Conservation (phyloP, 2,797 vertebrate genomes). For the Argentina silus region DNA sequence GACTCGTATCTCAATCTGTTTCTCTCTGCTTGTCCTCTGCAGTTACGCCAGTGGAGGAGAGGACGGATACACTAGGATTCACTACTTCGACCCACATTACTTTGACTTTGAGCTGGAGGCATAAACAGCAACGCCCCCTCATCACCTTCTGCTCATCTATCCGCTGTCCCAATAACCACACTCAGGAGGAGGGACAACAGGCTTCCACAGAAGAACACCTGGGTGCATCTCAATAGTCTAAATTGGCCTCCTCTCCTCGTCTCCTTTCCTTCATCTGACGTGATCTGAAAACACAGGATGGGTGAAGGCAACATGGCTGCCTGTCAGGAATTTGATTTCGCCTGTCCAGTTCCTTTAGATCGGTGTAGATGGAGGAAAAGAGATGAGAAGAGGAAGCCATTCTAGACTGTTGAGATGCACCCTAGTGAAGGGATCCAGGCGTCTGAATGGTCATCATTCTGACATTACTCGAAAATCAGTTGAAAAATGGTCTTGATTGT, state of each 20-base stretch:
- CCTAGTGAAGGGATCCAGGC: no score
- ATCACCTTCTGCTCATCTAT: conserved; percentile 24
- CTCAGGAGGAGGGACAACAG: background rate
- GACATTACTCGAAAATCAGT: conserved; percentile 10
- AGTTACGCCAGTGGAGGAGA: conserved; percentile 98
- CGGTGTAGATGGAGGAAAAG: conserved; percentile 34
- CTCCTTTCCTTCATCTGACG: conserved; percentile 29
- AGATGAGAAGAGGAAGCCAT: background rate
- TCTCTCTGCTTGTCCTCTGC: conserved; percentile 27
- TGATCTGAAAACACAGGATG: conserved; percentile 15
- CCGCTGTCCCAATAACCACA: conserved; percentile 7
- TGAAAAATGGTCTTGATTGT: background rate
- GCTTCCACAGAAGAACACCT: background rate
- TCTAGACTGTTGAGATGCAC: no score
- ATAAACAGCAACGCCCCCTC: conserved; percentile 44
- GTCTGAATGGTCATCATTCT: conserved; percentile 24
- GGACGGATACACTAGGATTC: conserved; percentile 95
- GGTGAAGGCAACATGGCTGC: background rate
- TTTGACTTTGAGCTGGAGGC: conserved; percentile 97
- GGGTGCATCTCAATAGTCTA: background rate
- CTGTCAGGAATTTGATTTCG: background rate
- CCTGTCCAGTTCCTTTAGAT: conserved; percentile 3
- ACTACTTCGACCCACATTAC: conserved; percentile 96
- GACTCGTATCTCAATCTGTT: background rate
- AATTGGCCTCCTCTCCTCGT: conserved; percentile 2